These are phyloP conservation scores for Ephestia elutella DNA, from an alignment of 1,140 invertebrate genomes.

Conservation along the genomic window DNA sequence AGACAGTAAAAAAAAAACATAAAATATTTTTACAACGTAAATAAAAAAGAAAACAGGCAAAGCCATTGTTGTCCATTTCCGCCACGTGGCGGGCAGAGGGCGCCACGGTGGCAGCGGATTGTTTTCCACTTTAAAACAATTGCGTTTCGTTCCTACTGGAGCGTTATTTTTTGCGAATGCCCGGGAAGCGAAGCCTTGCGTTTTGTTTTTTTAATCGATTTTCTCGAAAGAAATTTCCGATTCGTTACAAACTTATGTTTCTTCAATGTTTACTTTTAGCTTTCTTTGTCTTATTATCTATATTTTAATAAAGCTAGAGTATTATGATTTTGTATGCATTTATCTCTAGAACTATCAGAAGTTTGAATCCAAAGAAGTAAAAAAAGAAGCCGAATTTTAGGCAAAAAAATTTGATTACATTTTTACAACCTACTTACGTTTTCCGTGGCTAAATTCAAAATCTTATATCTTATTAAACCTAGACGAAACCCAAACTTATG, in stretches of 20 bases:
- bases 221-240: neutral
- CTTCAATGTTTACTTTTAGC: neutral
- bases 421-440: no score
- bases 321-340: no score
- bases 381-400: no score
- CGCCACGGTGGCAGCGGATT: neutral
- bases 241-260: neutral
- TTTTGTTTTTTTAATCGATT: neutral
- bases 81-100: neutral
- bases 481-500: no score
- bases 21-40: neutral
- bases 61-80: neutral
- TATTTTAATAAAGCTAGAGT: no score
- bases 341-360: no score
- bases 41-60: neutral
- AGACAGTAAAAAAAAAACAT: neutral
- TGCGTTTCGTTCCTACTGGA: neutral
- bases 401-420: no score
- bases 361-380: no score
- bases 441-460: neutral
- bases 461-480: no score
- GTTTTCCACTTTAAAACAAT: conserved; percentile 5
- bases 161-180: neutral
- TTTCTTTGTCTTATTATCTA: no score
- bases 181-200: neutral